These are phyloP conservation scores for Myotis yumanensis DNA, from an alignment of 2,113 vertebrate species.

Conservation along the genomic window DNA sequence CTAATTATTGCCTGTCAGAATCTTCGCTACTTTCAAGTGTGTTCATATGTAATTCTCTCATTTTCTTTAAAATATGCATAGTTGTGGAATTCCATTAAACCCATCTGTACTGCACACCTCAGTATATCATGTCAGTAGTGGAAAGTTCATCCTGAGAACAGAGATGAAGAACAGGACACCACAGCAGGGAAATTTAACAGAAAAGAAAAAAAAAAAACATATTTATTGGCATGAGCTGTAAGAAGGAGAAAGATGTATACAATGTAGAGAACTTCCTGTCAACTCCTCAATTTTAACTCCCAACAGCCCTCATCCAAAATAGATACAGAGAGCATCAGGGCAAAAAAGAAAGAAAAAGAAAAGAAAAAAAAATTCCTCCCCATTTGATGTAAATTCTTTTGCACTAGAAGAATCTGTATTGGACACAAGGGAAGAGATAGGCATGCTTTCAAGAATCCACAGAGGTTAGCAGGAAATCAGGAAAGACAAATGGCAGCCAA, in stretches of 20 bases:
- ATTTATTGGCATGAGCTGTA: constrained; percentile 54
- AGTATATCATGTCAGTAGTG: constrained; percentile 63
- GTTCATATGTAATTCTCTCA: background rate
- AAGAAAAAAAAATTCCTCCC: constrained; percentile 59
- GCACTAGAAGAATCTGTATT: constrained; percentile 62
- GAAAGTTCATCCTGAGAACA: constrained; percentile 71
- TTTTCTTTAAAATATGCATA: constrained; percentile 48
- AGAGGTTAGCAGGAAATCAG: constrained; percentile 48
- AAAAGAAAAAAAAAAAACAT: constrained; percentile 45
- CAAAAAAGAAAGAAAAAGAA: too few species aligned
- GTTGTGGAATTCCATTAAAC: constrained; percentile 22
- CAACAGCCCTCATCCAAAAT: constrained; percentile 40
- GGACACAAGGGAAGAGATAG: constrained; percentile 70
- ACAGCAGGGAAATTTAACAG: constrained; percentile 59
- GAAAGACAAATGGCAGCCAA: constrained; percentile 49
- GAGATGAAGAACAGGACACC: constrained; percentile 59
- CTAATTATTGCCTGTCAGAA: constrained; percentile 6
- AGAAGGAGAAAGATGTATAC: constrained; percentile 46
- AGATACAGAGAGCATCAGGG: background rate
- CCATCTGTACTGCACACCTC: constrained; percentile 56
- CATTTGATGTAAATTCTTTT: constrained; percentile 67
- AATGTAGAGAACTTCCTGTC: constrained; percentile 44
- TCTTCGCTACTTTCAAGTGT: background rate
- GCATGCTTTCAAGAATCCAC: constrained; percentile 73
- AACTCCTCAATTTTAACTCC: constrained; percentile 47